Base-by-base conservation (phyloP, 2,113 vertebrate genomes). In the Tor tambroides region DNA sequence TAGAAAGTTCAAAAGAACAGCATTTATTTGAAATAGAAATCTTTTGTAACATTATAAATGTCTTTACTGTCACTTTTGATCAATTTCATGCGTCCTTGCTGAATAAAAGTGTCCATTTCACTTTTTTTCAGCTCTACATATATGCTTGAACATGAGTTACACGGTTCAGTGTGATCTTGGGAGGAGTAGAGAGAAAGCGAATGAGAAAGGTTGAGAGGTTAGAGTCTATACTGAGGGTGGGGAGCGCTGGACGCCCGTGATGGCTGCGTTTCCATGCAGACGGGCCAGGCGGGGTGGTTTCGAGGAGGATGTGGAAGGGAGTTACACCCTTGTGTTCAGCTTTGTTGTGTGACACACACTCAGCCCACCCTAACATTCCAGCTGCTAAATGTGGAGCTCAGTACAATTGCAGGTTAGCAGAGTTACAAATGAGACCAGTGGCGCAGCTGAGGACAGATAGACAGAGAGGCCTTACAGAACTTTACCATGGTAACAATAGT, bases 341-440 rank as follows among this genome's bases (percentile, higher is more conserved):
- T 95, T 94, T 96, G 93, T 87, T 94, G 92, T 91, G 89, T 94
- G 93, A 92, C 92, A 93, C 92, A 94, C 88, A 92, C 90, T 90
- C 92, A 94, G 92, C 94, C 93, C 94, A 95, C 93, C 93, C 92
- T 91, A 92, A 91, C 90, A 92, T 95, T 94, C 93, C 92, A 94
- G 89, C 91, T 93, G 94, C 94, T 90, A 88, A 85, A 94, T 95
- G 95, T 95, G 94, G 95, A 95, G 93, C 93, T 91, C 94, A 94
- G 94, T 94, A 95, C 95, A 95, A 96, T 96, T 95, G 94, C 94
- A 95, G 93, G 95, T 96, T 95, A 94, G 93, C 46, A 88, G 89
- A 94, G 94, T 89, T 91, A 94, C 94, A 95, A 94, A 94, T 92
- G 88, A 85, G 92, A 93, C 90, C 79, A 85, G 91, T 91, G 89